These are phyloP conservation scores for Xenopus tropicalis DNA, from an alignment of 2,113 vertebrate genomes.

Conservation along the genomic window DNA sequence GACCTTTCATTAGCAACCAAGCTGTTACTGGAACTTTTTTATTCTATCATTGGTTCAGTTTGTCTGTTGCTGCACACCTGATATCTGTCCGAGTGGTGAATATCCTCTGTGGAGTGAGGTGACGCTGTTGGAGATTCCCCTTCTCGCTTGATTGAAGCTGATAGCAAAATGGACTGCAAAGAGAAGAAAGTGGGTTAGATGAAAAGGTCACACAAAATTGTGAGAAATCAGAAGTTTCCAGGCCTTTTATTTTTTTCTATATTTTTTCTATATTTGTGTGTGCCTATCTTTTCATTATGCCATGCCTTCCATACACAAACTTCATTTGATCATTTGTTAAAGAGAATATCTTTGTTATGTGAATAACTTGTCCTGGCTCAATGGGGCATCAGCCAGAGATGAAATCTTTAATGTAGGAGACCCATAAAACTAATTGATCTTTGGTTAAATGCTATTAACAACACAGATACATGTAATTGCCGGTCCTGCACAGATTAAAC, in stretches of 20 bases:
- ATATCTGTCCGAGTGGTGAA: conserved; percentile 98
- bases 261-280: conserved; percentile 13
- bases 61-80: conserved; percentile 73
- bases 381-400: conserved; percentile 18
- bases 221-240: conserved; percentile 18
- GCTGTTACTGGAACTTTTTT: conserved; percentile 9
- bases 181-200: conserved; percentile 24
- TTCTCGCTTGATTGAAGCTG: conserved; percentile 97
- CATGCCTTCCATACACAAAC: conserved; percentile 20
- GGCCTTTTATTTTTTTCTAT: conserved; percentile 29
- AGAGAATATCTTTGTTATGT: conserved; percentile 22
- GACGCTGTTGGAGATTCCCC: conserved; percentile 95
- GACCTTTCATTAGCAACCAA: not conserved
- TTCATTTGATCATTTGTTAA: conserved; percentile 31
- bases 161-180: conserved; percentile 90
- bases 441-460: conserved; percentile 31
- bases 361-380: conserved; percentile 10
- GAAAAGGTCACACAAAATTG: conserved; percentile 23
- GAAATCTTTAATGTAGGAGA: conserved; percentile 34
- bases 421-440: conserved; percentile 36
- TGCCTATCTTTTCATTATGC: conserved; percentile 12
- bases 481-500: conserved; percentile 35
- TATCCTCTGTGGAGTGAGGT: conserved; percentile 93
- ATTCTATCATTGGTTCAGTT: not conserved
- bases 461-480: conserved; percentile 23